These are phyloP conservation scores for Orchestes rusci DNA, from an alignment of 2,888 invertebrate species.

Conservation along the genomic window DNA sequence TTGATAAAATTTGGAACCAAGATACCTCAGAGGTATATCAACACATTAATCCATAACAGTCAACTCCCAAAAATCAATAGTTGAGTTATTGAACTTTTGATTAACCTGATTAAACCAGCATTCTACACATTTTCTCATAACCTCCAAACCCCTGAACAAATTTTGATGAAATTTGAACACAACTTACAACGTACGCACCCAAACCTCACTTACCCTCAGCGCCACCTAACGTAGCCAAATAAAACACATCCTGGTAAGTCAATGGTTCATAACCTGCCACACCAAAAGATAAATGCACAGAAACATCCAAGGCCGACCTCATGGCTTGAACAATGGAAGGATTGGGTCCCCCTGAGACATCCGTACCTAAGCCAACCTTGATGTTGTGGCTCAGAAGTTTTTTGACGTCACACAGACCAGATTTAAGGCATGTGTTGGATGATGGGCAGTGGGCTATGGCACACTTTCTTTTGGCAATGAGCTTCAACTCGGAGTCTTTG, in stretches of 20 bases:
- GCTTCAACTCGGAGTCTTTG: constrained; percentile 58
- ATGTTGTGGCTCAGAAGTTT: constrained; percentile 56
- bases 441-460: constrained; percentile 81
- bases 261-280: constrained; percentile 46
- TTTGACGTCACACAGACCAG: constrained; percentile 74
- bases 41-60: too few species aligned
- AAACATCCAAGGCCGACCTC: constrained; percentile 64
- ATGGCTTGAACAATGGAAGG: constrained; percentile 71
- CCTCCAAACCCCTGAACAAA: too few species aligned
- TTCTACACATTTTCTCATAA: too few species aligned
- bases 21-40: too few species aligned
- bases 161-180: too few species aligned
- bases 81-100: too few species aligned
- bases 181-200: too few species aligned
- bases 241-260: constrained; percentile 69
- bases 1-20: too few species aligned
- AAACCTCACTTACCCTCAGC: constrained; percentile 66
- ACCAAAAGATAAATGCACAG: constrained; percentile 57
- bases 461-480: constrained; percentile 55
- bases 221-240: constrained; percentile 81
- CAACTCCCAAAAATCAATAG: too few species aligned
- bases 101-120: too few species aligned
- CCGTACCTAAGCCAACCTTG: constrained; percentile 80
- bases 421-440: constrained; percentile 73
- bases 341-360: constrained; percentile 76